Percentiles rank a stretch among this genome's conserved stretches.
Evolutionary conservation across 1,140 invertebrate genomes (phyloP).

Genomic region (Heliconius hermathena): DNA sequence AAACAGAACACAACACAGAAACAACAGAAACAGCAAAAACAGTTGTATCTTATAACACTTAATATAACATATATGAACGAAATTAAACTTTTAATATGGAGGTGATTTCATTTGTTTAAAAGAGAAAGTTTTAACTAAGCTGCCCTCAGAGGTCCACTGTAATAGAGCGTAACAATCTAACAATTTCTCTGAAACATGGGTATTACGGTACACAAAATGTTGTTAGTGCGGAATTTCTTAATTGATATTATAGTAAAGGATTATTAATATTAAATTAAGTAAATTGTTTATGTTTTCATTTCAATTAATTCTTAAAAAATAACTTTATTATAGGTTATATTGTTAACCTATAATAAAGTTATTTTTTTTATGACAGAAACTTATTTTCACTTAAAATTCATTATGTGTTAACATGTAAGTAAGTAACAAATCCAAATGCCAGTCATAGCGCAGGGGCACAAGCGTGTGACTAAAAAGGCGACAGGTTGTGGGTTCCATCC

Average conservation of each 20-base stretch:
- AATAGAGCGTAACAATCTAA: conserved; percentile 37
- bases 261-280: neutral
- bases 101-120: conserved; percentile 29
- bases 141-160: conserved; percentile 35
- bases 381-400: too few species aligned
- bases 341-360: too few species aligned
- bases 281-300: neutral
- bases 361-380: too few species aligned
- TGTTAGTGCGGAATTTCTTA: conserved; percentile 4
- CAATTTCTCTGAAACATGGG: conserved; percentile 29
- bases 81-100: conserved; percentile 9
- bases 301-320: too few species aligned
- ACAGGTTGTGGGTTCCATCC: too few species aligned
- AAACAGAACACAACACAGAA: too few species aligned
- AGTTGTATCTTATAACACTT: neutral
- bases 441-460: too few species aligned
- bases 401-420: too few species aligned
- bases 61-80: neutral
- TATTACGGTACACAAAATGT: conserved; percentile 28
- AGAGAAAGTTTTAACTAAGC: conserved; percentile 35
- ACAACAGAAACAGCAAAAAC: too few species aligned
- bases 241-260: neutral
- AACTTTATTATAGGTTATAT: too few species aligned
- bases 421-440: too few species aligned
- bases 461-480: too few species aligned